phyloP scores from a whole-genome alignment of 2,797 vertebrate species.

The Alfaro cultratus region DNA sequence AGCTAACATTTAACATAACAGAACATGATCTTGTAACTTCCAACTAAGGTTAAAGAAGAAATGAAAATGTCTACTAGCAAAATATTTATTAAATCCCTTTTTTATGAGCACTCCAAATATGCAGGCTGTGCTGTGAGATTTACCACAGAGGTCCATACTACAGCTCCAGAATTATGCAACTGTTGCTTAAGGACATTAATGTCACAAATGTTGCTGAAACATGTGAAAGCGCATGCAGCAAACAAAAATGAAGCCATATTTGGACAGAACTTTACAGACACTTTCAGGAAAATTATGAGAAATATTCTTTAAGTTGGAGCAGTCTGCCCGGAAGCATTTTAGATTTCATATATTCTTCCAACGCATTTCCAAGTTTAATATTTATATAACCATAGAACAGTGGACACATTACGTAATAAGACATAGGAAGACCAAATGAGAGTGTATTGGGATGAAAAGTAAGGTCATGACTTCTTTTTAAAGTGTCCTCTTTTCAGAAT shows the following conservation, averaged over 20 bases:
- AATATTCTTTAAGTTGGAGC: constrained; percentile 24
- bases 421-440: constrained; percentile 5
- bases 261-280: neutral
- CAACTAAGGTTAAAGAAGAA: constrained; percentile 70
- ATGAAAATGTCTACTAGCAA: constrained; percentile 42
- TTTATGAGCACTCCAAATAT: constrained; percentile 48
- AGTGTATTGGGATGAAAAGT: constrained; percentile 3
- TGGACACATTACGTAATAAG: neutral
- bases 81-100: constrained; percentile 35
- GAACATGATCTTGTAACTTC: constrained; percentile 62
- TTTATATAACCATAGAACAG: neutral
- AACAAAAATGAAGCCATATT: neutral
- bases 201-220: constrained; percentile 1
- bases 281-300: constrained; percentile 1
- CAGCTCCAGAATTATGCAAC: constrained; percentile 8
- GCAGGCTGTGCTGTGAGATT: constrained; percentile 28
- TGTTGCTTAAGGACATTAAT: constrained; percentile 17
- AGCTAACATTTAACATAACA: constrained; percentile 47
- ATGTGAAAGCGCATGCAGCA: neutral
- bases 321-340: constrained; percentile 3
- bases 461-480: constrained; percentile 23
- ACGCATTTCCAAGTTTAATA: neutral
- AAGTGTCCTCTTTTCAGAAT: constrained; percentile 36
- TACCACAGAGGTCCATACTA: constrained; percentile 28
- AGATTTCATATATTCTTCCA: constrained; percentile 6